Conservation (phyloP, 1,140 invertebrate species). For the Bombus soroeensis region DNA sequence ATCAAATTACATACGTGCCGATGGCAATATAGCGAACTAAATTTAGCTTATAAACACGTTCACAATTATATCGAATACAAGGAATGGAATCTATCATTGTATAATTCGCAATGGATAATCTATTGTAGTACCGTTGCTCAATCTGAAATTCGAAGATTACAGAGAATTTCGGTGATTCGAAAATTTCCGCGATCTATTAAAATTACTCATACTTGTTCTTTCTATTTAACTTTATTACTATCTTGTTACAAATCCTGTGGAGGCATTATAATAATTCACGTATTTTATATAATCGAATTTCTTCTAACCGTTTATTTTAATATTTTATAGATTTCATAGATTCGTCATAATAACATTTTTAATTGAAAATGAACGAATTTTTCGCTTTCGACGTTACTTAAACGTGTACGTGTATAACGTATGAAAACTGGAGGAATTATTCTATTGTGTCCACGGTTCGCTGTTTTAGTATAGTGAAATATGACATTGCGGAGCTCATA, state of each 20-base stretch:
- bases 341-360: not conserved
- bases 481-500: slow-evolving; percentile 54
- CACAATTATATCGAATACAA: not conserved
- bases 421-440: not conserved
- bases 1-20: slow-evolving; percentile 8
- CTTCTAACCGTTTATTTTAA: not conserved
- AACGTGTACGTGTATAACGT: not conserved
- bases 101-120: not conserved
- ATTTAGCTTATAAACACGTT: slow-evolving; percentile 14
- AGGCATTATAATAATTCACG: no score
- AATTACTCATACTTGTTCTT: not conserved
- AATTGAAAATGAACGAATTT: not conserved
- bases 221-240: not conserved
- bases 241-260: no score
- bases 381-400: not conserved
- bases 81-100: not conserved
- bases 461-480: slow-evolving; percentile 56
- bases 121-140: no score
- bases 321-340: not conserved
- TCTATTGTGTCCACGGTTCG: not conserved
- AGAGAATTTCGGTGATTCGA: not conserved
- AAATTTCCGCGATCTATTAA: not conserved
- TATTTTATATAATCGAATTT: not conserved
- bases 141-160: not conserved
- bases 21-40: slow-evolving; percentile 23